Percentiles rank a stretch among this genome's conserved stretches.
Conservation (phyloP, 1,140 invertebrate species). For the Ganaspis sp. region DNA sequence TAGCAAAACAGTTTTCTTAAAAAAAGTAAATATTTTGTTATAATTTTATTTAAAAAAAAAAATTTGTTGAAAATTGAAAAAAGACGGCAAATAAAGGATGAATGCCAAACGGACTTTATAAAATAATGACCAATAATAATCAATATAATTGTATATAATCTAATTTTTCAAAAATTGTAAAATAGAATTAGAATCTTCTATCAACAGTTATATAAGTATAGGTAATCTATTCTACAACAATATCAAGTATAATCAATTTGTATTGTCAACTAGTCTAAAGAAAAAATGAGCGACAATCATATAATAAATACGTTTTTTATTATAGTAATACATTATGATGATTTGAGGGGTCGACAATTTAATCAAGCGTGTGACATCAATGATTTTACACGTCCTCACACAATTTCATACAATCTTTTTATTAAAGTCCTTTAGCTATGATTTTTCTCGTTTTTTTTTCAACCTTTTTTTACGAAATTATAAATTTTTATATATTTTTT, state of each 20-base stretch:
- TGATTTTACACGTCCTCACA: too few relatives aligned
- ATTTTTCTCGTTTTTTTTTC: too few relatives aligned
- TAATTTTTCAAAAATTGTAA: constrained; percentile 50
- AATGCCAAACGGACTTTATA: neutral
- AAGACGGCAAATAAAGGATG: neutral
- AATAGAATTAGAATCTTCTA: constrained; percentile 53
- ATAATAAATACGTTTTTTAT: constrained; percentile 4
- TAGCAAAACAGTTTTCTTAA: too few relatives aligned
- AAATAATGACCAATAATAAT: neutral
- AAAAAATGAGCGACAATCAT: constrained; percentile 15
- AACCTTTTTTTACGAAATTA: too few relatives aligned
- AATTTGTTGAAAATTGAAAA: neutral
- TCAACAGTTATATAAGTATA: constrained; percentile 54
- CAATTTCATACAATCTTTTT: too few relatives aligned
- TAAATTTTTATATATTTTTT: too few relatives aligned
- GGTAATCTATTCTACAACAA: constrained; percentile 57
- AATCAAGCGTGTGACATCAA: neutral
- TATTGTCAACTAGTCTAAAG: constrained; percentile 1
- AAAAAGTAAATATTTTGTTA: too few relatives aligned
- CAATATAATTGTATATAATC: constrained; percentile 39
- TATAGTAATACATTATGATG: neutral
- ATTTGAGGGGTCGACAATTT: neutral
- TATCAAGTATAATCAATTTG: constrained; percentile 43
- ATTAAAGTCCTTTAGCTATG: too few relatives aligned
- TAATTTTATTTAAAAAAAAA: too few relatives aligned